Conservation (phyloP, 2,888 invertebrate species). For the Eueremaeus valkanovi region DNA sequence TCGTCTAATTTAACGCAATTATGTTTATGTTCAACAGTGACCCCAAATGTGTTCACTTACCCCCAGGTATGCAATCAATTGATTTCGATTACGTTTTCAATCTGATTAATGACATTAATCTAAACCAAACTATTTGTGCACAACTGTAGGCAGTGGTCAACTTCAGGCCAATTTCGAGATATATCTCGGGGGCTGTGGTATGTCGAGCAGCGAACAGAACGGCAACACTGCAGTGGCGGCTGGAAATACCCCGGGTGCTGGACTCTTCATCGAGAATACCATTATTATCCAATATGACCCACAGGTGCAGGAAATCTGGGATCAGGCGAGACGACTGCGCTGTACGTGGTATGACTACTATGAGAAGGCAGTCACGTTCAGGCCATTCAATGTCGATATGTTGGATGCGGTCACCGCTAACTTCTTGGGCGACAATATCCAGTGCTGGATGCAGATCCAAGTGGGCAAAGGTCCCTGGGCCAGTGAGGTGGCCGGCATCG, state of each 20-base stretch:
- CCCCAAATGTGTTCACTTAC: conserved; percentile 82
- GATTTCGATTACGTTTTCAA: no score
- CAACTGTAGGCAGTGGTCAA: conserved; percentile 69
- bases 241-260: conserved; percentile 51
- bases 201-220: conserved; percentile 72
- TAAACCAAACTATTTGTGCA: background rate
- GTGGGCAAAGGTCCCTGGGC: conserved; percentile 96
- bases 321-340: conserved; percentile 82
- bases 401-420: conserved; percentile 89
- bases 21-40: conserved; percentile 60
- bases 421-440: conserved; percentile 89
- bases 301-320: conserved; percentile 92
- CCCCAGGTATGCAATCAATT: conserved; percentile 57
- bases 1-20: conserved; percentile 44
- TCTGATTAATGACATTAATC: background rate
- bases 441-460: conserved; percentile 97
- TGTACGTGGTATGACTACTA: conserved; percentile 96
- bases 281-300: conserved; percentile 87
- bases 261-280: conserved; percentile 89
- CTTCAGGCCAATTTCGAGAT: conserved; percentile 89
- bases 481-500: conserved; percentile 91
- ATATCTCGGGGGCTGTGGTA: conserved; percentile 86
- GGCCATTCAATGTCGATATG: conserved; percentile 89
- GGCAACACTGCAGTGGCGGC: conserved; percentile 41
- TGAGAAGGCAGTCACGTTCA: conserved; percentile 88